phyloP scores from a whole-genome alignment of 2,113 vertebrate species.

The Pachycephala philippinensis region DNA sequence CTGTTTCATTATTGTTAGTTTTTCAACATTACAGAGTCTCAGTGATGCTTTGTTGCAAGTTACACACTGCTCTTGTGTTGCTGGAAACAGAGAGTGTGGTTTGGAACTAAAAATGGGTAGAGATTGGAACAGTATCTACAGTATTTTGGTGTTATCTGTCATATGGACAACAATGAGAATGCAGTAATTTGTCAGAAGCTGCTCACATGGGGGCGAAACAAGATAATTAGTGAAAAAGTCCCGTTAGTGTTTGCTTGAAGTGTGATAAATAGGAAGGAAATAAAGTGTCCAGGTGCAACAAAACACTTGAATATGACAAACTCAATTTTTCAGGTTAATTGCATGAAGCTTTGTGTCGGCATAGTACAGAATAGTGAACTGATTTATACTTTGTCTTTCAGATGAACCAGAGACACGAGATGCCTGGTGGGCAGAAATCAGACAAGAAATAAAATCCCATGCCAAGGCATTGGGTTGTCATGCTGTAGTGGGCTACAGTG shows the following conservation, averaged over 20 bases:
- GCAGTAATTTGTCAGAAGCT: neutral
- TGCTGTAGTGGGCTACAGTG: slow-evolving; percentile 96
- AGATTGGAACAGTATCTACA: neutral
- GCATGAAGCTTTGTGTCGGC: slow-evolving; percentile 24
- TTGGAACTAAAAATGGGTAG: neutral
- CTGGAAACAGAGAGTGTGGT: neutral
- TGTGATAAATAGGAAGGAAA: neutral
- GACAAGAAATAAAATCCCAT: slow-evolving; percentile 99
- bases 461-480: slow-evolving; percentile 97
- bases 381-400: slow-evolving; percentile 84
- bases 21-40: neutral
- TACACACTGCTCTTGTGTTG: neutral
- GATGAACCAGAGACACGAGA: slow-evolving; percentile 98
- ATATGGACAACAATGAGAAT: neutral
- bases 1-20: neutral
- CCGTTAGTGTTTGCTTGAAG: neutral
- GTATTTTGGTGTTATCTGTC: neutral
- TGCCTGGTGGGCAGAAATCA: slow-evolving; percentile 99
- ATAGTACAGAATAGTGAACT: slow-evolving; percentile 65
- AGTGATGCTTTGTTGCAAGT: neutral
- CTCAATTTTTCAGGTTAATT: neutral
- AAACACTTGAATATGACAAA: neutral
- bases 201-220: neutral
- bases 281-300: neutral
- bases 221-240: neutral